Evolutionary conservation across 2,888 invertebrate species (phyloP).

Genomic region (Archips xylosteana): DNA sequence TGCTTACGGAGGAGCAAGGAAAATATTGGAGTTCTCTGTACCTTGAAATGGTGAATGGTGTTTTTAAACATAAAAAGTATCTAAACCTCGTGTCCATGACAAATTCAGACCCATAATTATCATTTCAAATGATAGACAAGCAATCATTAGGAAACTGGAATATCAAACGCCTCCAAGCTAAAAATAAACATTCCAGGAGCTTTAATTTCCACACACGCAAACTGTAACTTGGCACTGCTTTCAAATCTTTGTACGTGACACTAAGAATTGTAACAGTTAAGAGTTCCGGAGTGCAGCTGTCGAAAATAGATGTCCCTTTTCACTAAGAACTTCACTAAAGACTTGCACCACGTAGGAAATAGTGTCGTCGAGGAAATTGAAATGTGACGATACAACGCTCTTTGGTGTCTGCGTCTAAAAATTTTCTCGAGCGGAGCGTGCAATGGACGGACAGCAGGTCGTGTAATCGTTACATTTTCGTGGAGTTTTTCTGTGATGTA

Average conservation of each 20-base stretch:
- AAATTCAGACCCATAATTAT: not conserved
- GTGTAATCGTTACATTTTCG: conserved; percentile 38
- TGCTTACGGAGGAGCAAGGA: too few relatives aligned
- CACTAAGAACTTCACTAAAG: conserved; percentile 22
- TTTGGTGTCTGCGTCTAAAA: conserved; percentile 23
- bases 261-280: conserved; percentile 16
- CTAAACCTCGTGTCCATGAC: not conserved
- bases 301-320: conserved; percentile 34
- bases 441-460: conserved; percentile 45
- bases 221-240: conserved; percentile 15
- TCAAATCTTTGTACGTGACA: conserved; percentile 17
- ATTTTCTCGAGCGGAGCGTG: conserved; percentile 27
- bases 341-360: not conserved
- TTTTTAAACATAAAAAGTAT: not conserved
- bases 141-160: not conserved
- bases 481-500: conserved; percentile 49
- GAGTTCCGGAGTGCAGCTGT: conserved; percentile 27
- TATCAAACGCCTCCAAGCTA: not conserved
- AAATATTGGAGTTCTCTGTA: not conserved
- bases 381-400: conserved; percentile 29
- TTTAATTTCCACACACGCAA: conserved; percentile 3
- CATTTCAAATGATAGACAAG: not conserved
- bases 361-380: conserved; percentile 15
- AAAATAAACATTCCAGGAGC: not conserved
- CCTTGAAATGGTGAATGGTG: not conserved